Evolutionary conservation across 92 coral and sea anemone species (phyloP).

Genomic region (Pocillopora meandrina): DNA sequence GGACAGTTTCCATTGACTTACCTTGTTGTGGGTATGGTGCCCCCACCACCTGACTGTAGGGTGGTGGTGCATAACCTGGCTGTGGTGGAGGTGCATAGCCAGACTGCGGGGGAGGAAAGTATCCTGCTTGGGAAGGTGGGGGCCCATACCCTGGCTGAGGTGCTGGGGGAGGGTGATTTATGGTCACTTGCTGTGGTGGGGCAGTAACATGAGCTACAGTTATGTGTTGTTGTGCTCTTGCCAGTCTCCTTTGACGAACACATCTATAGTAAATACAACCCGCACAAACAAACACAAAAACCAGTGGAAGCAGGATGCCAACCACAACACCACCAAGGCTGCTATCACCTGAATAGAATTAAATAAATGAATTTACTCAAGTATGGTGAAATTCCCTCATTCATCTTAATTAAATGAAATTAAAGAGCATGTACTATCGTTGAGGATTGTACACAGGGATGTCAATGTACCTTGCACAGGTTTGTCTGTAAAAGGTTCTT

Average conservation of each 20-base stretch:
- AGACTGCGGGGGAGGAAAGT: too few species aligned
- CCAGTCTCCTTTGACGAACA: constrained; percentile 8
- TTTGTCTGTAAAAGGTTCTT: too few species aligned
- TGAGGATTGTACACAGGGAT: too few species aligned
- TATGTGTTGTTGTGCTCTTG: neutral
- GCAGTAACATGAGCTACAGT: too few species aligned
- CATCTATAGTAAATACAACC: constrained; percentile 28
- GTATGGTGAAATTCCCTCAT: neutral
- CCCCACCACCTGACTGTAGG: constrained; percentile 25
- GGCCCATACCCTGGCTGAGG: too few species aligned
- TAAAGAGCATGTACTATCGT: too few species aligned
- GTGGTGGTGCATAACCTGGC: constrained; percentile 49
- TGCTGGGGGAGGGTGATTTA: too few species aligned
- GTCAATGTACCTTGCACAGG: too few species aligned
- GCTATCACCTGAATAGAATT: too few species aligned
- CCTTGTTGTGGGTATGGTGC: constrained; percentile 49
- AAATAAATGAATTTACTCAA: neutral
- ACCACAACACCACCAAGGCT: constrained; percentile 33
- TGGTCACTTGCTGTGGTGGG: constrained; percentile 17
- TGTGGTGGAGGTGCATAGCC: constrained; percentile 1
- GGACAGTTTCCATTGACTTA: neutral
- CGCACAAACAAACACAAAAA: constrained; percentile 25
- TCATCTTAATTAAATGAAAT: neutral
- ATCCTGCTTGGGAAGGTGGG: too few species aligned
- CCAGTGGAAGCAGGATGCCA: neutral